Evolutionary conservation across 1,140 invertebrate species (phyloP), one percentile per base, ranked within the genome.

Genomic region (Berghia stephanieae): DNA sequence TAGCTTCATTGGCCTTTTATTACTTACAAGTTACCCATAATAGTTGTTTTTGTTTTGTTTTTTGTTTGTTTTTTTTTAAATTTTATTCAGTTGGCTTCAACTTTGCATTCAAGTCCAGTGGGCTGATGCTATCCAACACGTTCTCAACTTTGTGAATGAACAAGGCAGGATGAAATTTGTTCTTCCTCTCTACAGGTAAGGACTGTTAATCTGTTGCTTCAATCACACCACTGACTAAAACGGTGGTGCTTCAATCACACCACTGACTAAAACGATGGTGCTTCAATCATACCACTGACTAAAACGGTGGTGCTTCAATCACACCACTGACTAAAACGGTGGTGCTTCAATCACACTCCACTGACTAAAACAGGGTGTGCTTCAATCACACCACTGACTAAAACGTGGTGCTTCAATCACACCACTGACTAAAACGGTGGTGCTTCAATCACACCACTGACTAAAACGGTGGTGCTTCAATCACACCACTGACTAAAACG

Each of bases 161-260:
- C 93, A 95, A 85, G 96, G 96, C 69, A 92, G 96, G 78, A 95
- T 98, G 94, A 98, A 98, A 86, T 98, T 93, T 91, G 93, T 95
- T 0, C 90, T 95, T 66, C 95, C 96, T 21, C 91, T 98, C 63
- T 97, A 96, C 87, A 91, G 89, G 91, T 92, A 84, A 82, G 77
- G 77, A 44, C 78, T 63, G 21, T 42, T 71, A 68, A 31, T 49
- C n/a, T 40, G 8, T 8, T 68, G 27, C 42, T 3, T 40, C 38
- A 21, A 18, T 70, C 8, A 31, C 49, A 55, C 49, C n/a, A 13
- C 18, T 52, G 10, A 24, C 13, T 31, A 2, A 40, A 72, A 36
- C 24, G 6, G 10, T 55, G 31, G 36, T 5, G 21, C 24, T 21
- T 21, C 1, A 3, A 57, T 27, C 18, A 18, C n/a, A 18, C n/a